Evolutionary conservation across 2,797 vertebrate genomes (phyloP), one percentile per base, ranked within the genome.

Genomic region (Gadopsis bispinosus): DNA sequence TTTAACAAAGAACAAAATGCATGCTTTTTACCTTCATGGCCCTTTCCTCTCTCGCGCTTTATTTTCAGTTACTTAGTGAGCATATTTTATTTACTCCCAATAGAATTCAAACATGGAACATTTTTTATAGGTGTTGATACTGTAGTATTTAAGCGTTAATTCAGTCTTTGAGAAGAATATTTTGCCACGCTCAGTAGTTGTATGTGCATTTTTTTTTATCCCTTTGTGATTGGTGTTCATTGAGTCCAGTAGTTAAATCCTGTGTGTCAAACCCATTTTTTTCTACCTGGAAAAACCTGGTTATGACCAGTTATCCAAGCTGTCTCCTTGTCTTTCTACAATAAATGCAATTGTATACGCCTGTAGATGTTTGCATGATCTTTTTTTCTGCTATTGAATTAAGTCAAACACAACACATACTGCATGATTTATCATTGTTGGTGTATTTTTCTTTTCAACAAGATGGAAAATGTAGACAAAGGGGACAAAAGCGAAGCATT

Each of bases 291-390:
- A 85, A 91, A 87, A 91, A 80, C 80, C 82, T 74, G 83, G 88
- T 80, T 81, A 85, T 87, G 86, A 93, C 74, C 84, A 83, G 80
- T 88, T 86, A 84, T 53, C 79, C 77, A 63, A 84, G 79, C 77
- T 92, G 83, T 93, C 80, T 83, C 86, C 79, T 88, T 91, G 93
- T 93, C 92, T 94, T 94, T 94, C 88, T 93, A 94, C 88, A 93
- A 91, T 94, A 94, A 94, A 94, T 75, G 79, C 89, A 90, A 80
- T 90, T 93, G 91, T 93, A 93, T 86, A 92, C 74, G 73, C 91
- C 88, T 84, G 72, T 56, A 66, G 7, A 61, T 60, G 35, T 81
- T 47, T 0, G 13, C 20, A 1, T 50, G 22, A 5, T 35, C 5
- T 0, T 13, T 68, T 60, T 47, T 22, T 68, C 17, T 3, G 3